Evolutionary conservation across 2,888 invertebrate genomes (phyloP).

Genomic region (Orthonychiurus folsomi): DNA sequence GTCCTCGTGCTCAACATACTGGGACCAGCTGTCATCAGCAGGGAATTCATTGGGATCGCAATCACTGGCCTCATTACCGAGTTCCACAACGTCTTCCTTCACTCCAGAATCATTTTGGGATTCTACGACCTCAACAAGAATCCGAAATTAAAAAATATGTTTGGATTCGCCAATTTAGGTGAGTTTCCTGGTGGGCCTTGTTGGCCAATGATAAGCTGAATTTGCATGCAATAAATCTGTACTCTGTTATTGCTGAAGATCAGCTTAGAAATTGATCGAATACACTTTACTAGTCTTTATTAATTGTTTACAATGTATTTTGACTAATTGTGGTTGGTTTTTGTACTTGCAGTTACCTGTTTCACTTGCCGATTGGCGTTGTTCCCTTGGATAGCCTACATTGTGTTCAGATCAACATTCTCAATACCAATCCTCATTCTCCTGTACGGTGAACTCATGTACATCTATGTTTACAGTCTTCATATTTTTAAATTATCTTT

Average conservation of each 20-base stretch:
- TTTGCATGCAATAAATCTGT: background rate
- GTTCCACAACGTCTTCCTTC: constrained; percentile 13
- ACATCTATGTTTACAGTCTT: constrained; percentile 11
- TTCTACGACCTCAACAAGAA: constrained; percentile 7
- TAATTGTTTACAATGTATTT: background rate
- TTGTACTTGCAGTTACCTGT: constrained; percentile 12
- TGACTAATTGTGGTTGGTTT: too few relatives aligned
- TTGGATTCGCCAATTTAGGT: constrained; percentile 11
- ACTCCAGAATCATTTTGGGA: constrained; percentile 8
- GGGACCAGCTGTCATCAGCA: background rate
- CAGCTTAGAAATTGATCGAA: too few relatives aligned
- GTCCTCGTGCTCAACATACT: constrained; percentile 8
- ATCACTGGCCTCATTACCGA: constrained; percentile 11
- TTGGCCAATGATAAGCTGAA: background rate
- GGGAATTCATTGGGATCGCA: constrained; percentile 7
- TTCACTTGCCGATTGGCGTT: constrained; percentile 8
- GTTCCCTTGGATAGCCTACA: constrained; percentile 13
- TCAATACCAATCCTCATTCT: constrained; percentile 10
- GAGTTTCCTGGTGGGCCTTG: background rate
- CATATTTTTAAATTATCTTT: constrained; percentile 10
- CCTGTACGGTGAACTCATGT: constrained; percentile 7
- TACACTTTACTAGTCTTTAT: too few relatives aligned
- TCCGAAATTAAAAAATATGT: constrained; percentile 3
- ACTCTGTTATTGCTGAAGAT: background rate
- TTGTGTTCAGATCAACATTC: background rate